Evolutionary conservation across 2,797 vertebrate genomes (phyloP).

Genomic region (Bryconaethiops microstoma): DNA sequence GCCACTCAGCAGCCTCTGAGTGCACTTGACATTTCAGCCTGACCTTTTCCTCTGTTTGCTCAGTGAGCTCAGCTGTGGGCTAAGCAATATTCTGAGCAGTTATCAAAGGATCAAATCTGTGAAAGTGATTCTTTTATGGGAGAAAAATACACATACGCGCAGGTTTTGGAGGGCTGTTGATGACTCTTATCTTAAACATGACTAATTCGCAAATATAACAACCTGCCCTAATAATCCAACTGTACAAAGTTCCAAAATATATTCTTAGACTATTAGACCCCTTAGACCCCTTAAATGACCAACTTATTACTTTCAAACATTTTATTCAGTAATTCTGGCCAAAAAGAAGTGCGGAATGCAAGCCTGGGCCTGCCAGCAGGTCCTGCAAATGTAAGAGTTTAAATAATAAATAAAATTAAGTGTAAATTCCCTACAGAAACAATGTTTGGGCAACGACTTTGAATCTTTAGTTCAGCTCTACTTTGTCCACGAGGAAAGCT

Average conservation of each 20-base stretch:
- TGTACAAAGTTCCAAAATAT: neutral
- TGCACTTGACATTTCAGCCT: constrained; percentile 56
- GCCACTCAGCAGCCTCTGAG: constrained; percentile 46
- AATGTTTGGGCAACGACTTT: constrained; percentile 16
- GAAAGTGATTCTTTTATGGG: neutral
- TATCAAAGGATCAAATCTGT: constrained; percentile 38
- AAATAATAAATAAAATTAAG: constrained; percentile 8
- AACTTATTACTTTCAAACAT: neutral
- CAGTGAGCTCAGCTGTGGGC: constrained; percentile 43
- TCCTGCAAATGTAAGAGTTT: neutral
- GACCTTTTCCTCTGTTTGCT: constrained; percentile 57
- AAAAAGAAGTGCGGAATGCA: too few species aligned
- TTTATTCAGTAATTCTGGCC: too few species aligned
- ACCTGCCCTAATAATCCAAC: neutral
- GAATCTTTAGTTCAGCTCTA: constrained; percentile 9
- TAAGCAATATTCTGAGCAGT: constrained; percentile 25
- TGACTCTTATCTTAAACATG: neutral
- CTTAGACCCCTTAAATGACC: neutral
- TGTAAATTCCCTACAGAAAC: neutral
- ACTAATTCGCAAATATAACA: neutral
- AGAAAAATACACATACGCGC: constrained; percentile 1
- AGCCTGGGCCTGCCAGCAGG: neutral
- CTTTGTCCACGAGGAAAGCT: constrained; percentile 1
- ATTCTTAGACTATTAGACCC: neutral
- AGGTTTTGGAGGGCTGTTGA: neutral